These are phyloP conservation scores for Mizuhopecten yessoensis DNA, from an alignment of 1,140 invertebrate species.

Conservation along the genomic window DNA sequence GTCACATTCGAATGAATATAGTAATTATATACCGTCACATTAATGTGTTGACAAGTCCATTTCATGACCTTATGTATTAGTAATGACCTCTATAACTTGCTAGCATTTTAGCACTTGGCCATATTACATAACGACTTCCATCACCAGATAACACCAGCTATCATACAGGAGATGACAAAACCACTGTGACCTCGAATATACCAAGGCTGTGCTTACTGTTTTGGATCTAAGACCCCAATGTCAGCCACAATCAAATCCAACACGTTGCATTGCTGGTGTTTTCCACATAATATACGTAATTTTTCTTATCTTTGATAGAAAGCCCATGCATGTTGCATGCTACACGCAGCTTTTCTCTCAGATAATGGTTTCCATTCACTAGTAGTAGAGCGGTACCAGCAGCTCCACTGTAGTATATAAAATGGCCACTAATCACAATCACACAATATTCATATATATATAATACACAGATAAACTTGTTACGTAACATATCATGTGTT, in stretches of 20 bases:
- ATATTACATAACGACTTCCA: too few relatives aligned
- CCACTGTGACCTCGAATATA: neutral
- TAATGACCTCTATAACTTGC: too few relatives aligned
- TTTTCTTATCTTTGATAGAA: neutral
- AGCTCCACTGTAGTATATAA: neutral
- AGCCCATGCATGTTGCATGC: conserved; percentile 10
- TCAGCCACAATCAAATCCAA: conserved; percentile 23
- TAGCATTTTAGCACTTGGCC: too few relatives aligned
- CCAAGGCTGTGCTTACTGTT: neutral
- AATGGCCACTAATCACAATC: neutral
- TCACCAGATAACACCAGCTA: too few relatives aligned
- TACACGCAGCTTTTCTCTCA: neutral
- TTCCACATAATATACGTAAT: neutral
- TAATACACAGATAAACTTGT: neutral
- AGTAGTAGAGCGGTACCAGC: neutral
- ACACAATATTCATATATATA: neutral
- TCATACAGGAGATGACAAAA: neutral
- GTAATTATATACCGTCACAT: too few relatives aligned
- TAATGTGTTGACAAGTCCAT: too few relatives aligned
- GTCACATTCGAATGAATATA: too few relatives aligned
- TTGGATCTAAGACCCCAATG: neutral
- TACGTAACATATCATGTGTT: neutral
- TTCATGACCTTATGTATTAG: too few relatives aligned
- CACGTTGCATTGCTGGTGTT: neutral
- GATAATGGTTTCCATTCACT: conserved; percentile 25